Conservation (phyloP, 2,888 invertebrate genomes). For the Merodon equestris region DNA sequence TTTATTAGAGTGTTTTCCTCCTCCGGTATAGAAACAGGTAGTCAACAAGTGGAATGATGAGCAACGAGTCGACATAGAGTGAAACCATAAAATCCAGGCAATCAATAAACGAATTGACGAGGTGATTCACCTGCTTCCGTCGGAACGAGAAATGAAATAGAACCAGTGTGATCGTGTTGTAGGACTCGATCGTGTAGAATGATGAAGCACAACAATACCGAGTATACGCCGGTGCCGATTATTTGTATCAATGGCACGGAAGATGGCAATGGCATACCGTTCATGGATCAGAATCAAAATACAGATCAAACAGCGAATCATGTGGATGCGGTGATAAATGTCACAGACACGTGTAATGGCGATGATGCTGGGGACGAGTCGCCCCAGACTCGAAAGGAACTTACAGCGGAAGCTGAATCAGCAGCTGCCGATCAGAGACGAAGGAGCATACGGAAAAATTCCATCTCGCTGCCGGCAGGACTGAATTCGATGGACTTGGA, state of each 20-base stretch:
- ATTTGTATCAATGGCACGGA: constrained; percentile 48
- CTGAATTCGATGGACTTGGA: constrained; percentile 84
- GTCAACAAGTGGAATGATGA: constrained; percentile 63
- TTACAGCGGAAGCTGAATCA: constrained; percentile 87
- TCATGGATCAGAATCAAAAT: constrained; percentile 45
- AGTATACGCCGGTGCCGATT: constrained; percentile 49
- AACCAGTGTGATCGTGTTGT: constrained; percentile 11
- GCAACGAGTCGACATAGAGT: constrained; percentile 5
- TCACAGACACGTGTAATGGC: constrained; percentile 8
- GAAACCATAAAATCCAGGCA: constrained; percentile 9
- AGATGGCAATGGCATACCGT: constrained; percentile 55
- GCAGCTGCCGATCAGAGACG: constrained; percentile 80
- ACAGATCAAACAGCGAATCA: constrained; percentile 2
- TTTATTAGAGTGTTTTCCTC: constrained; percentile 6
- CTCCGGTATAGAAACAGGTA: constrained; percentile 44
- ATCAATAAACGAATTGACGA: constrained; percentile 6
- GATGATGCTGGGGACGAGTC: constrained; percentile 80
- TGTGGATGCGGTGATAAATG: constrained; percentile 43
- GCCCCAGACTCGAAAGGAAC: constrained; percentile 76
- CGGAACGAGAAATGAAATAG: constrained; percentile 42
- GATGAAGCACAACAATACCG: constrained; percentile 33
- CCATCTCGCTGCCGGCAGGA: constrained; percentile 86
- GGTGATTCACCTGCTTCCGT: constrained; percentile 40
- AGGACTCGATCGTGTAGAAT: constrained; percentile 26
- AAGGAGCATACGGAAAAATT: constrained; percentile 82